Percentiles rank a stretch among this genome's conserved stretches.
Conservation (phyloP, 2,888 invertebrate species). For the Acleris sparsana region DNA sequence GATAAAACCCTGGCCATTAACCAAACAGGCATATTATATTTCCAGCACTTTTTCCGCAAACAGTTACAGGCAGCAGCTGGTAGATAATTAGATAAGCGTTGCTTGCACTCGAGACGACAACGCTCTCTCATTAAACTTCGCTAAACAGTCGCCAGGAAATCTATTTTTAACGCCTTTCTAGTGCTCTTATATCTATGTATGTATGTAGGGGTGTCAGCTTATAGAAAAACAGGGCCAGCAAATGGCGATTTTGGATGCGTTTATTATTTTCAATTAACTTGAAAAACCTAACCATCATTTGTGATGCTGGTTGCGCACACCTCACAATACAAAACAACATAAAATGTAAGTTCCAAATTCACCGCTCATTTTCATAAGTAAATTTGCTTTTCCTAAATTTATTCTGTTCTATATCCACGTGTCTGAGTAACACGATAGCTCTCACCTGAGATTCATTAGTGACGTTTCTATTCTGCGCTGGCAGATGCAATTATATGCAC, state of each 20-base stretch:
- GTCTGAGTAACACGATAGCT: no score
- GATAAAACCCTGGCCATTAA: conserved; percentile 2
- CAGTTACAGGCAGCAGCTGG: conserved; percentile 11
- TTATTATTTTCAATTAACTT: no score
- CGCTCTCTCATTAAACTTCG: conserved; percentile 20
- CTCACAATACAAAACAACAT: no score
- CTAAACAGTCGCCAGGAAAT: conserved; percentile 7
- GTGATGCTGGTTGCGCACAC: no score
- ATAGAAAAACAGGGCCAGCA: no score
- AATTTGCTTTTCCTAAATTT: no score
- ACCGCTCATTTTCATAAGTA: no score
- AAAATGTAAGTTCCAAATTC: no score
- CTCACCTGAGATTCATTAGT: neutral
- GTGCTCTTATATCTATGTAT: neutral
- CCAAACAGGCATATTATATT: conserved; percentile 11
- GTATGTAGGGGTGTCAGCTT: neutral
- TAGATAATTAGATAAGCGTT: conserved; percentile 31
- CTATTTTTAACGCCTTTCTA: neutral
- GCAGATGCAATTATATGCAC: conserved; percentile 2
- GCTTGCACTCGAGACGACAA: conserved; percentile 14
- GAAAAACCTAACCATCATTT: no score
- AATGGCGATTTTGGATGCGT: no score
- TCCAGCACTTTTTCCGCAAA: conserved; percentile 18
- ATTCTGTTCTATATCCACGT: no score
- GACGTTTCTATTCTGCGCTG: conserved; percentile 1